These are phyloP conservation scores for Lamprotornis superbus DNA, from an alignment of 2,113 vertebrate species.

Conservation along the genomic window DNA sequence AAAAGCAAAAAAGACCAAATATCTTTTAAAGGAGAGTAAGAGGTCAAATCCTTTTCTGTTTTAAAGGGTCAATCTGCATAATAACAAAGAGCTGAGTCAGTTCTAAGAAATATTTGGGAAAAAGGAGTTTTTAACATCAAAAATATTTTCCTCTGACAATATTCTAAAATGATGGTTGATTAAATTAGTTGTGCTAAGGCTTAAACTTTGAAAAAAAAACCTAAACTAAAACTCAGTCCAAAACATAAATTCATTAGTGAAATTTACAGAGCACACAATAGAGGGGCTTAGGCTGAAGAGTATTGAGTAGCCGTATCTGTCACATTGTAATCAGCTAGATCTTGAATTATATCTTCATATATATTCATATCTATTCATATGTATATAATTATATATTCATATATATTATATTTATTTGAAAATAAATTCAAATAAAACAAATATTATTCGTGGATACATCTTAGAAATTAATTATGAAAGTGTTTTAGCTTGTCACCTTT, in stretches of 20 bases:
- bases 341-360: not conserved
- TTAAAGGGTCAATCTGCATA: not conserved
- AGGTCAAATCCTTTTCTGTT: not conserved
- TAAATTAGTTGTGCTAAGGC: not conserved
- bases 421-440: not conserved
- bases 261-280: not conserved
- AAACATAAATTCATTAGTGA: not conserved
- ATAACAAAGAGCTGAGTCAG: not conserved
- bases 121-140: not conserved
- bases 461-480: not conserved
- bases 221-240: not conserved
- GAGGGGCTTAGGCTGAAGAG: not conserved
- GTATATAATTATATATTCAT: too few relatives aligned
- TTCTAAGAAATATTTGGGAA: not conserved
- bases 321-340: not conserved
- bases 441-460: not conserved
- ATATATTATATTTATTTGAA: not conserved
- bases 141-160: not conserved
- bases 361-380: too few relatives aligned
- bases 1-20: rapidly evolving
- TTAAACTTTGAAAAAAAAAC: not conserved
- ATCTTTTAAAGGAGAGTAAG: not conserved
- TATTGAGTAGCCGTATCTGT: not conserved
- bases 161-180: not conserved
- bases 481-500: not conserved